Evolutionary conservation across 2,113 vertebrate species (phyloP), one percentile per base, ranked within the genome.

Genomic region (Mirza zaza): DNA sequence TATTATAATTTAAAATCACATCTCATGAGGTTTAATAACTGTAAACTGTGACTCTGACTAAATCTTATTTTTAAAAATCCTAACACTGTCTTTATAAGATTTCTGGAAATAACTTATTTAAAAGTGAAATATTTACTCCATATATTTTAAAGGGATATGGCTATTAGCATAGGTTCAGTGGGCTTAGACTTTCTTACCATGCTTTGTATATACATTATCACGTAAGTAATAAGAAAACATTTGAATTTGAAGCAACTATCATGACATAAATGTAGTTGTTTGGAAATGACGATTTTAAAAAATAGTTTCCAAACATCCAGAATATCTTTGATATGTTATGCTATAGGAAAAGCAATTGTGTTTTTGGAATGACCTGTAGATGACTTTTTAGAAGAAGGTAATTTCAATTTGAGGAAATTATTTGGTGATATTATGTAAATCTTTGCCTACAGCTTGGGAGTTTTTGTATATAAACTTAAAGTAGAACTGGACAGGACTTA

Each of bases 101-200:
- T 87, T 87, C 21, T 87, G n/a, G 67, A 92, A 95, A 82, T 48
- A 80, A 20, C 57, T 18, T 92, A 71, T 57, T 80, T 76, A 79
- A 85, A 79, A 85, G 34, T 79, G 39, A 76, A 91, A 55, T 87
- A 75, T 39, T 73, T 82, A 45, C 65, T 81, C 80, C 10, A 20
- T 88, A 45, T 73, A 81, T 81, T 73, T 95, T 73, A 95, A 73
- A 73, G 29, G 8, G 27, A 6, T 89, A n/a, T 76, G n/a, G 8
- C 39, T 36, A 0, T 76, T 92, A 82, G 67, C n/a, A 39, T 32
- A 59, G 36, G 36, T 87, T 6, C 17, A 45, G 27, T 83, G 50
- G 39, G 42, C 34, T 77, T 80, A 12, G 29, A 13, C 17, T 91
- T 94, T 87, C 65, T 87, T 82, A 59, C 21, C 75, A 48, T 85